Evolutionary conservation across 2,888 invertebrate genomes (phyloP), one percentile per base, ranked within the genome.

Genomic region (Drosophila peninsularis): DNA sequence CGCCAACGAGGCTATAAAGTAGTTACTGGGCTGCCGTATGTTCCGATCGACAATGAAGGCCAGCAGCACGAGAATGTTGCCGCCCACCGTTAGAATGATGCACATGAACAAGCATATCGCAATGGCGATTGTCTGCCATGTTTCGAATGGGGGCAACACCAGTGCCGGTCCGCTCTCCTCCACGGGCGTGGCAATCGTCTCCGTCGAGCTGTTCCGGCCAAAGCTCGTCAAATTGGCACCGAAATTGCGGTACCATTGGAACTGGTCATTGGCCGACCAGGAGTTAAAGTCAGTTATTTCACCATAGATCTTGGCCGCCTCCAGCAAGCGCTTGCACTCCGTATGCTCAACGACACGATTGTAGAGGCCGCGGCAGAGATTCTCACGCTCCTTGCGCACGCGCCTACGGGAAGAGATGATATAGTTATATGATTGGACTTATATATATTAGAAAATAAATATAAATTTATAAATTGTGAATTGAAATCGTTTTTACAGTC

Each of bases 1-100:
- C 50, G 99, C 99, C 73, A 99, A 94, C 0, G 99, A 99, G 10
- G 99, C 99, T 78, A 99, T 99, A 94, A 99, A 99, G 93, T 99
- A 99, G 94, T 99, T 99, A 92, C 98, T 98, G 32, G 99, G 99
- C 91, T 99, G 99, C 62, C 99, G 94, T 88, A 97, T 97, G 78
- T 96, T 96, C 67, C 98, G 94, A 93, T 98, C 99, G 45, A 99
- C 97, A 71, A 98, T 96, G 93, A 99, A 99, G 49, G 98, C 98
- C 82, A 98, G 93, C 60, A 99, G 94, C 62, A 99, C 99, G 74
- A 99, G 94, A 60, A 99, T 97, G 92, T 99, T 99, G 60, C 99
- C 99, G 71, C 96, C 96, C 69, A 99, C 96, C 0, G 99, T 99
- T 77, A 98, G 94, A 47, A 99, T 94, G 83, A 98, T 98, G 91